A percentile compares a stretch with the other conserved stretches of the same genome.
phyloP scores from a whole-genome alignment of 2,113 vertebrate species.

The Chunga burmeisteri region DNA sequence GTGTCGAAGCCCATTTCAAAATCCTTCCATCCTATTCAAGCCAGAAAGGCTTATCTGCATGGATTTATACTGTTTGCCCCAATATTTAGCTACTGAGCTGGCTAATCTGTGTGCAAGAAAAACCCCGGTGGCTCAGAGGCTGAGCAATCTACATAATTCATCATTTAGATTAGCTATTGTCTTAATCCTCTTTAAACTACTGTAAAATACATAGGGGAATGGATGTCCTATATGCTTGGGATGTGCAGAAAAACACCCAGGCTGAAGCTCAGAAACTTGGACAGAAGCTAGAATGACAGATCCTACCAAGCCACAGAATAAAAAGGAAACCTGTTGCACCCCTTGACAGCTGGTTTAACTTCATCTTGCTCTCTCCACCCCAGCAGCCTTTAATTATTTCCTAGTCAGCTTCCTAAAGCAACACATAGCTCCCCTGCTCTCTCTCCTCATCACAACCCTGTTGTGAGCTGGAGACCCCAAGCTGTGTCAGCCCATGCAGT shows the following conservation, averaged over 20 bases:
- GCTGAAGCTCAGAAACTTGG: neutral
- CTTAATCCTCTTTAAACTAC: conserved; percentile 61
- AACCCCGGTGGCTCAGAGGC: neutral
- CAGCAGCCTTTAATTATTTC: neutral
- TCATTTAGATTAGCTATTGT: conserved; percentile 61
- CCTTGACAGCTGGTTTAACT: neutral
- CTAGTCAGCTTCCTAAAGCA: neutral
- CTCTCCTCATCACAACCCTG: accelerated
- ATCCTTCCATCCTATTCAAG: conserved; percentile 35
- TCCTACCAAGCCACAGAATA: neutral
- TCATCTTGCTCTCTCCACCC: neutral
- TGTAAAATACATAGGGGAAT: conserved; percentile 49
- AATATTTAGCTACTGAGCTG: conserved; percentile 50
- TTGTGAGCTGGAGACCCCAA: neutral
- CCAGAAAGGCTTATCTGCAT: conserved; percentile 20
- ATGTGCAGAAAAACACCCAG: neutral
- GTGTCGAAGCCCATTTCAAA: neutral
- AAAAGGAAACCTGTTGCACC: conserved; percentile 10
- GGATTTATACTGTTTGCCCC: conserved; percentile 62
- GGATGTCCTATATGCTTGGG: neutral
- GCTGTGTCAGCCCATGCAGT: neutral
- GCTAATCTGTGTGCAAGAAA: conserved; percentile 46
- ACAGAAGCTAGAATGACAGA: neutral
- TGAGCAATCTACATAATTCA: conserved; percentile 52
- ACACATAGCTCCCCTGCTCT: neutral